Conservation (phyloP, 2,888 invertebrate species). For the Hypomecis atomaria region DNA sequence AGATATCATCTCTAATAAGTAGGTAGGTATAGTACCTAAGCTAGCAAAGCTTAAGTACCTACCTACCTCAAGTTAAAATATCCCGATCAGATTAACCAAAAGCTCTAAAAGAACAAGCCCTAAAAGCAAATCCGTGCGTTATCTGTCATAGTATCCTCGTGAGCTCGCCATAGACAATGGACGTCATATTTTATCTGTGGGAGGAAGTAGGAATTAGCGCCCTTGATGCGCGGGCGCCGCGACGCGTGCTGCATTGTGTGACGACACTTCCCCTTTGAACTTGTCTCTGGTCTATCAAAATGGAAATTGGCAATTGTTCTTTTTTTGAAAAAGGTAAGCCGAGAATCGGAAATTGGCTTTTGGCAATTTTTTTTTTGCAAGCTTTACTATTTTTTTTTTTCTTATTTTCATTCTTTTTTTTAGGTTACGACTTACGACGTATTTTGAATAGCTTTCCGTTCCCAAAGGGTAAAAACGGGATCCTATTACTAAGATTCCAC, state of each 20-base stretch:
- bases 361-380: not conserved
- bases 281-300: conserved; percentile 32
- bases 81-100: conserved; percentile 25
- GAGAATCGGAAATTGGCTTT: not conserved
- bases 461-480: no score
- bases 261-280: conserved; percentile 41
- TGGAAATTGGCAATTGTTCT: conserved; percentile 29
- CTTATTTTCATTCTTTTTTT: no score
- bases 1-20: not conserved
- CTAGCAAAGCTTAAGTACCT: not conserved
- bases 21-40: not conserved
- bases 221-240: conserved; percentile 47
- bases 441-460: no score
- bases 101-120: conserved; percentile 26
- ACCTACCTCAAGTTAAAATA: conserved; percentile 17
- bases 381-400: no score
- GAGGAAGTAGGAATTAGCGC: conserved; percentile 61
- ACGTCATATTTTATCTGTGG: conserved; percentile 19
- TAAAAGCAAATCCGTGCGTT: conserved; percentile 49
- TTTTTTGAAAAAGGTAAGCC: conserved; percentile 7
- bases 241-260: conserved; percentile 50
- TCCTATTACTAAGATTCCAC: no score
- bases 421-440: no score
- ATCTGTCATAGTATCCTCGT: conserved; percentile 48
- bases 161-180: conserved; percentile 31